phyloP scores from a whole-genome alignment of 2,888 invertebrate species.

The Shargacucullia verbasci region DNA sequence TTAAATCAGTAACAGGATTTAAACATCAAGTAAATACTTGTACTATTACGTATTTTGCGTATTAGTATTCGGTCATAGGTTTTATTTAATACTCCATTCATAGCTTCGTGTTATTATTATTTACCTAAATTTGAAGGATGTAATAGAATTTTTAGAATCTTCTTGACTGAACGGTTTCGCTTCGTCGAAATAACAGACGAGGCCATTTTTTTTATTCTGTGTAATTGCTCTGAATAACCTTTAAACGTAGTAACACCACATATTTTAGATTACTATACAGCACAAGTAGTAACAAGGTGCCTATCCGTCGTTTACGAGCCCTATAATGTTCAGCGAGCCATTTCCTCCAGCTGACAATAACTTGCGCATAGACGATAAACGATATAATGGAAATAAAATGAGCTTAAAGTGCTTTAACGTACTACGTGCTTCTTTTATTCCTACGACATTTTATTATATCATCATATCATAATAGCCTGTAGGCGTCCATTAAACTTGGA shows the following conservation, averaged over 20 bases:
- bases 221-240: too few relatives aligned
- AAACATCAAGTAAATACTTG: neutral
- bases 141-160: neutral
- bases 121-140: constrained; percentile 16
- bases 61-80: constrained; percentile 28
- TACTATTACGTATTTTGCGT: constrained; percentile 9
- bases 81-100: constrained; percentile 38
- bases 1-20: neutral
- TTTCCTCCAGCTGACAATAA: constrained; percentile 39
- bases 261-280: constrained; percentile 24
- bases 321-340: constrained; percentile 33
- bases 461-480: constrained; percentile 1
- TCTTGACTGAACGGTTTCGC: too few relatives aligned
- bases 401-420: constrained; percentile 18
- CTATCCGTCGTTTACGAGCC: constrained; percentile 31
- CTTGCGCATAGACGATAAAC: constrained; percentile 35
- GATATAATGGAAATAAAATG: constrained; percentile 45
- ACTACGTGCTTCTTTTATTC: constrained; percentile 10
- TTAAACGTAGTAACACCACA: constrained; percentile 11
- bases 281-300: constrained; percentile 22
- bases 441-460: constrained; percentile 1
- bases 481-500: neutral
- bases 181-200: too few relatives aligned
- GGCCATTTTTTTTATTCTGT: too few relatives aligned
- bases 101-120: constrained; percentile 37